Base-by-base conservation (phyloP, 1,140 invertebrate genomes). In the Zaprionus vittiger region DNA sequence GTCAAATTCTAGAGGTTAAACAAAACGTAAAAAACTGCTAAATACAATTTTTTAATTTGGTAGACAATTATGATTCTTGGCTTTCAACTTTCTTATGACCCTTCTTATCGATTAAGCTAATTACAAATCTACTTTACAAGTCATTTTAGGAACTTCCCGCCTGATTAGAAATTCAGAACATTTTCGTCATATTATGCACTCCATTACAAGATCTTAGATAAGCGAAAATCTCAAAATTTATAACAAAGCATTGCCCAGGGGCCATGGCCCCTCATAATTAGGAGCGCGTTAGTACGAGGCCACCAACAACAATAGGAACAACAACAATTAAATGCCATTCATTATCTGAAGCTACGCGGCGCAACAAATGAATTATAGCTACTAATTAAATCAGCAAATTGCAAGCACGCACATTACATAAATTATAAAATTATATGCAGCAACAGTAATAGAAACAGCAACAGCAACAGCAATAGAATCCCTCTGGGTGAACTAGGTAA, bases 331-430 rank as follows among this genome's bases (percentile, higher is more conserved):
- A 79, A 81, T 72, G 70, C 70, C 83, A 90, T 89, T 89, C 84
- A 90, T 89, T 90, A 90, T 89, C 84, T 89, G 74, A 72, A 44
- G 63, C 62, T 37, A 41, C 77, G 54, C 73, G 55, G 49, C 69
- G 55, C 64, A 80, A 85, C 79, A 83, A 87, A 90, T 89, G 84
- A 89, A 66, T 89, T 90, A 89, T 84, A 62, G 66, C 81, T 70
- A 81, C 84, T 90, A 89, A 89, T 89, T 89, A 89, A 89, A 89
- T 89, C 84, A 84, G 77, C 86, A 89, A 89, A 89, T 89, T 89
- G 90, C 84, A 81, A 72, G 78, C 84, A 89, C 85, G 84, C 85
- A 81, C 81, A 84, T 79, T 64, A 74, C 78, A 85, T 89, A 81
- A 89, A 89, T 87, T 87, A 68, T 79, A 83, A 87, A 87, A 89